Base-by-base conservation (phyloP, 2,888 invertebrate species). In the Portevinia maculata region DNA sequence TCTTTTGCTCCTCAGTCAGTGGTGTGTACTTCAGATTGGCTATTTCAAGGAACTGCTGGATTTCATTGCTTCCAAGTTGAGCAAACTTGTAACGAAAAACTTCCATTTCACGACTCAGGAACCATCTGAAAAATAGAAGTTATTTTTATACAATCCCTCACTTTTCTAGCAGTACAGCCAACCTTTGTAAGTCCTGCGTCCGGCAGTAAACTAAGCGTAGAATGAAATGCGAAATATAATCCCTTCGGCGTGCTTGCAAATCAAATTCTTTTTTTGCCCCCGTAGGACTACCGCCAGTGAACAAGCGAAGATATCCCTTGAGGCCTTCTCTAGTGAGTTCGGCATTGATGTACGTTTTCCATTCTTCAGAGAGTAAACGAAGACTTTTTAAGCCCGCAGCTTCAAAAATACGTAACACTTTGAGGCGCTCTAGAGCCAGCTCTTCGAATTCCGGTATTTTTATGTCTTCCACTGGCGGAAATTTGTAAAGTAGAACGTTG, bases 221-320 rank as follows among this genome's bases (percentile, higher is more conserved):
- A 86, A 99, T 96, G 89, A 96, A 99, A 90, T 99, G 99, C 0
- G 99, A 97, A 59, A 98, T 93, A 87, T 96, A 95, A 90, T 99
- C 99, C 81, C 93, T 93, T 32, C 93, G 92, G 67, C 96, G 92
- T 0, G 93, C 93, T 88, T 94, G 93, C 46, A 94, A 88, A 87
- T 95, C 94, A 1, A 91, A 88, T 79, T 94, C 94, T 11, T 91
- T 91, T 41, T 92, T 92, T 0, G 62, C 3, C 8, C 78, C 84
- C 0, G 64, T 55, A 0, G 81, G 39, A 13, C 70, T 55, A 0
- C 75, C 39, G 67, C 92, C 92, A 85, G 93, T 92, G 83, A 95
- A 92, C 17, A 95, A 90, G 84, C 93, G 92, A 7, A 92, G 90
- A 87, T 93, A 95, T 76, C 93, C 93, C 86, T 93, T 94, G 24